Base-by-base conservation (phyloP, 92 coral and sea anemone genomes). In the Actinernus sp. region DNA sequence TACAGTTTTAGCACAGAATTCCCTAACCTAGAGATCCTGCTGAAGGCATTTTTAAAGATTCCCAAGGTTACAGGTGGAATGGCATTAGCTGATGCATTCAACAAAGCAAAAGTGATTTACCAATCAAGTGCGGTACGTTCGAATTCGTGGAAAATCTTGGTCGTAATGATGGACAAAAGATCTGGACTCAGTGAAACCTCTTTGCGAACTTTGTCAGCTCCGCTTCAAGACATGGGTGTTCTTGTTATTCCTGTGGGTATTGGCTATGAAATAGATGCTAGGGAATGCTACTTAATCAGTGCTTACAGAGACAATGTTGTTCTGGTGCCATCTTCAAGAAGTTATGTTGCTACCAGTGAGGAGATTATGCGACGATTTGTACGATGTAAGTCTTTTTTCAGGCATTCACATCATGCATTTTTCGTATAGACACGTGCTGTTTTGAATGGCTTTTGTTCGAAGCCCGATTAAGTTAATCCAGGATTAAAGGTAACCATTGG, bases 111-210 rank as follows among this genome's bases (percentile, higher is more conserved):
- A 25, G 26, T 18, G 9, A 66, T 46, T 28, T 66, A 46, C n/a
- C 21, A 50, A 36, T 2, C 48, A 21, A 7, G 50, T 20, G n/a
- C 53, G n/a, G 41, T 14, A 7, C 58, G 74, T 1, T 6, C 12
- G 24, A 61, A 66, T 50, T 26, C 74, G 46, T 66, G 74, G 74
- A 66, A 66, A 32, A 47, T 66, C n/a, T 58, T 66, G 22, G 62
- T 66, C n/a, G 11, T 53, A 12, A 66, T 66, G 74, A 51, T 55
- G 41, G 62, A 66, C 51, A 27, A 13, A 3, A 66, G 37, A 66
- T 10, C 56, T 2, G 46, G 33, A 0, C 5, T 50, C 19, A 11
- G 18, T 7, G 44, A 52, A 23, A 23, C 61, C 25, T 13, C 29
- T 1, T 13, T 66, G 2, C 34, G 38, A 6, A 14, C 29, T 4